Percentiles rank a stretch among this genome's conserved stretches.
phyloP scores from a whole-genome alignment of 2,113 vertebrate genomes.

The Platichthys stellatus region DNA sequence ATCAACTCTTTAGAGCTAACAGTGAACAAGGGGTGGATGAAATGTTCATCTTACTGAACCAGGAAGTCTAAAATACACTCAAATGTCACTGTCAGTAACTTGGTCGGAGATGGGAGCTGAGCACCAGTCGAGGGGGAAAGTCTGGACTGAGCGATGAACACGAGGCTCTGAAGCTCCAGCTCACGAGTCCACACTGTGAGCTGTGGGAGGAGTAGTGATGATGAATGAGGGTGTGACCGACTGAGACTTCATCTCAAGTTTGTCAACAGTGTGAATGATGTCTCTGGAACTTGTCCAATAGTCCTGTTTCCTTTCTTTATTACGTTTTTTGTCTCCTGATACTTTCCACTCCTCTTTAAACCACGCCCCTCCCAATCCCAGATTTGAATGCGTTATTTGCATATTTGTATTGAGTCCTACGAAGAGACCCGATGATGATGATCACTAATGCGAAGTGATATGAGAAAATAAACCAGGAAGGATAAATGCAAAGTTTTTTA shows the following conservation, averaged over 20 bases:
- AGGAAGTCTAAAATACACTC: too few relatives aligned
- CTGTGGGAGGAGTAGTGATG: conserved; percentile 37
- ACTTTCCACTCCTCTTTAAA: not conserved
- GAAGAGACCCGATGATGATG: too few relatives aligned
- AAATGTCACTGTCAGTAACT: too few relatives aligned
- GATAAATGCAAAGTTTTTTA: too few relatives aligned
- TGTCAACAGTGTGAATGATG: conserved; percentile 42
- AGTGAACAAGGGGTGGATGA: too few relatives aligned
- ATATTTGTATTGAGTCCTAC: not conserved
- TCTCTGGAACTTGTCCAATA: conserved; percentile 35
- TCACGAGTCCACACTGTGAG: not conserved
- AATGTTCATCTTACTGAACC: too few relatives aligned
- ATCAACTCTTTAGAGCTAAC: too few relatives aligned
- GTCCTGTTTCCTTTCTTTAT: not conserved
- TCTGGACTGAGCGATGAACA: conserved; percentile 34
- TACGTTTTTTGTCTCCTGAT: not conserved
- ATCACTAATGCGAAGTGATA: too few relatives aligned
- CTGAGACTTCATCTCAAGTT: conserved; percentile 38
- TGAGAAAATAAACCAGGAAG: too few relatives aligned
- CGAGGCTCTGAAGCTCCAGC: conserved; percentile 17
- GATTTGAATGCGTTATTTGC: not conserved
- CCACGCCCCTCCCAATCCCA: not conserved
- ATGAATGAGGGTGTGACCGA: conserved; percentile 44
- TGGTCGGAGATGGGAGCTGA: conserved; percentile 28
- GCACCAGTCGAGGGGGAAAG: conserved; percentile 11